Conservation (phyloP, 2,888 invertebrate genomes). For the Cosmorhoe ocellata region DNA sequence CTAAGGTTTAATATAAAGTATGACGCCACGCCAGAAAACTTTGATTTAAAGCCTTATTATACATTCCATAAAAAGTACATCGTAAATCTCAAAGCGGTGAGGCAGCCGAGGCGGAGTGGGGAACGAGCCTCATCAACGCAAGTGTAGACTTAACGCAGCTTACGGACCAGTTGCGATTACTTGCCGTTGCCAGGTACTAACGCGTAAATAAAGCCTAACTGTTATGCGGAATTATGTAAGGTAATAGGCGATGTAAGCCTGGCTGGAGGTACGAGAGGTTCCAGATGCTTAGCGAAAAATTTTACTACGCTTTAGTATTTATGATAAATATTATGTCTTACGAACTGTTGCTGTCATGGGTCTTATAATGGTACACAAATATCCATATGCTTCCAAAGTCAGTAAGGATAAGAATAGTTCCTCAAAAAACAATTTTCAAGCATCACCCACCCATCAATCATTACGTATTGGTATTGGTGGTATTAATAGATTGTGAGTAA, state of each 20-base stretch:
- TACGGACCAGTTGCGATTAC: constrained; percentile 13
- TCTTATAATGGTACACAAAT: background rate
- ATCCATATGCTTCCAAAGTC: too few species aligned
- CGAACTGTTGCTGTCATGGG: background rate
- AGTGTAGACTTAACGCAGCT: constrained; percentile 19
- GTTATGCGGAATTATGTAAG: constrained; percentile 11
- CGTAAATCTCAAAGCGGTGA: constrained; percentile 6
- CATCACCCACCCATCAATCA: too few species aligned
- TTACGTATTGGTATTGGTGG: too few species aligned
- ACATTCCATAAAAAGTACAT: background rate
- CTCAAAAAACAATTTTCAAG: too few species aligned
- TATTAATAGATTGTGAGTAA: too few species aligned
- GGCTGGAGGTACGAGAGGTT: background rate
- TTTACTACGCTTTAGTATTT: constrained; percentile 4
- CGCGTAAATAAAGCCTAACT: constrained; percentile 12
- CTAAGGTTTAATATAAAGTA: too few species aligned
- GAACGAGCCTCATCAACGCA: constrained; percentile 18
- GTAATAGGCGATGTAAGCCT: too few species aligned
- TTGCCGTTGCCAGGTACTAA: constrained; percentile 5
- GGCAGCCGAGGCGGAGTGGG: background rate
- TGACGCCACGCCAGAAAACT: background rate
- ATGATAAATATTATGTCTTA: background rate
- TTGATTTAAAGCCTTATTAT: background rate
- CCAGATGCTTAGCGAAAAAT: constrained; percentile 8
- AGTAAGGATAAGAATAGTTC: too few species aligned